phyloP scores from a whole-genome alignment of 2,113 vertebrate species.

The Xyliphius kryptos region DNA sequence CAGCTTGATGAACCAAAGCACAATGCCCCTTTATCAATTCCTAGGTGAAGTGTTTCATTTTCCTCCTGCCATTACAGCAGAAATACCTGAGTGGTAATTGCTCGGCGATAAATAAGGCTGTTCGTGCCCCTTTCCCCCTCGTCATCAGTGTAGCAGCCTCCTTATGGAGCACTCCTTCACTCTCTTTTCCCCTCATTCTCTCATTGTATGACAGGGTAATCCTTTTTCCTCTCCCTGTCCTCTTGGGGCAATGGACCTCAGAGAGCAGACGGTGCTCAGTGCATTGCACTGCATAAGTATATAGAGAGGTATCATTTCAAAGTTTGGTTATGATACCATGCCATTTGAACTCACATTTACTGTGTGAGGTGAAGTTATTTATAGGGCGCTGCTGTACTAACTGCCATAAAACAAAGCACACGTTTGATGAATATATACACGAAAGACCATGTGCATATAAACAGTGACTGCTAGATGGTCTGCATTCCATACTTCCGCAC shows the following conservation, averaged over 20 bases:
- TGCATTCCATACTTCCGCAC: too few species aligned
- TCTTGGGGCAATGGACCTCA: conserved; percentile 4
- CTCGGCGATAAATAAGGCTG: conserved; percentile 44
- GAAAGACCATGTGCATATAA: too few species aligned
- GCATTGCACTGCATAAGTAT: background rate
- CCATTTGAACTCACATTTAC: conserved; percentile 21
- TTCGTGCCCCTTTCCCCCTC: conserved; percentile 32
- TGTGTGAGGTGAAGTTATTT: conserved; percentile 22
- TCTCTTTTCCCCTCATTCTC: conserved; percentile 19
- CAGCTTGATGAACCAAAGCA: conserved; percentile 36
- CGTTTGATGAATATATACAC: too few species aligned
- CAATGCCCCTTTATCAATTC: conserved; percentile 48
- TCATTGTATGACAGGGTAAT: conserved; percentile 14
- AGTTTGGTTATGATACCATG: conserved; percentile 18
- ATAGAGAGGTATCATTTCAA: conserved; percentile 20
- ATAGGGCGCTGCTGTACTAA: background rate
- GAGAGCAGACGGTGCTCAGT: background rate
- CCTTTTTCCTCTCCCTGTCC: conserved; percentile 22
- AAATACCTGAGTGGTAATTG: conserved; percentile 47
- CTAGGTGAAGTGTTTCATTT: conserved; percentile 43
- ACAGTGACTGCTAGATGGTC: too few species aligned
- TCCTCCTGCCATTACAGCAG: conserved; percentile 27
- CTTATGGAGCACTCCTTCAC: conserved; percentile 19
- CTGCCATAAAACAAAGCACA: too few species aligned
- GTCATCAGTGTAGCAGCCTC: conserved; percentile 6